A percentile compares a stretch with the other conserved stretches of the same genome.
Conservation (phyloP, 2,888 invertebrate species). For the Palloptera scutellata region DNA sequence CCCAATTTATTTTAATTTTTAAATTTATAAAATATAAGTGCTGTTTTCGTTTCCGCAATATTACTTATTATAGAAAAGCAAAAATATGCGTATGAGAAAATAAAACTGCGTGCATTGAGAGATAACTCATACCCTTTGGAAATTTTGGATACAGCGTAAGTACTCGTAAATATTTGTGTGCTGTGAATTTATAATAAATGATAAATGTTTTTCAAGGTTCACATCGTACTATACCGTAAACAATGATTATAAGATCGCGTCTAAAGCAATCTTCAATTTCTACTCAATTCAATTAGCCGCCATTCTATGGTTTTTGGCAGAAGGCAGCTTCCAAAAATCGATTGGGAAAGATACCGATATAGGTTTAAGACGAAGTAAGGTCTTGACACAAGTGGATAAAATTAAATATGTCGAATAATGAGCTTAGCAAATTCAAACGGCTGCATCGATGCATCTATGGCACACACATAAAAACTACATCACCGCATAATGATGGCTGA, state of each 20-base stretch:
- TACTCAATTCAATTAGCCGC: background rate
- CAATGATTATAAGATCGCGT: background rate
- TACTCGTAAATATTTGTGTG: background rate
- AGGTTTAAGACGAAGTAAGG: background rate
- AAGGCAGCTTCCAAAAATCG: background rate
- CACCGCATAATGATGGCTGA: background rate
- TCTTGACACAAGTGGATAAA: background rate
- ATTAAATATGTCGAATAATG: background rate
- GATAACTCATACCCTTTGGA: background rate
- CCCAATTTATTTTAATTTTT: background rate
- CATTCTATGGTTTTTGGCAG: slow-evolving; percentile 6
- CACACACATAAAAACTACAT: slow-evolving; percentile 6
- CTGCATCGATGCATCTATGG: background rate
- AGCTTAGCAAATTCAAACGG: background rate
- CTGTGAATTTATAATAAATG: background rate
- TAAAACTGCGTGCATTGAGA: background rate
- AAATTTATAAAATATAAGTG: background rate
- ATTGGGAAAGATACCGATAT: background rate
- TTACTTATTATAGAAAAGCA: background rate
- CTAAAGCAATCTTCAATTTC: background rate
- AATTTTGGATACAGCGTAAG: background rate
- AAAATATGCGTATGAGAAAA: background rate
- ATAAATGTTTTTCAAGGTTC: background rate
- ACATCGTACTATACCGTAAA: background rate
- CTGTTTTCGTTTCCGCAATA: background rate